phyloP scores from a whole-genome alignment of 2,113 vertebrate species.

The Strigops habroptila region DNA sequence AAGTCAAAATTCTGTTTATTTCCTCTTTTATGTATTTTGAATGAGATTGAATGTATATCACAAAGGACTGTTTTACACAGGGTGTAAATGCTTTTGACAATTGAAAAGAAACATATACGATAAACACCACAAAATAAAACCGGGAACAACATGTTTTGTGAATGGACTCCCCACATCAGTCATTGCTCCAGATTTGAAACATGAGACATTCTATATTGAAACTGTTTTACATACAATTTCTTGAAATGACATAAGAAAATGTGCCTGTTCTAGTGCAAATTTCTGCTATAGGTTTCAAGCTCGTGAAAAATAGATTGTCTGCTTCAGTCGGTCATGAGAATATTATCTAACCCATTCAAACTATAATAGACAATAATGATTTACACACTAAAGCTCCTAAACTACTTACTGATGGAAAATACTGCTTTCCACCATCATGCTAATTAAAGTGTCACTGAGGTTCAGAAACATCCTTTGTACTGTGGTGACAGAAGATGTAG shows the following conservation, averaged over 20 bases:
- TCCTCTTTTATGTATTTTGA: not conserved
- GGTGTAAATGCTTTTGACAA: not conserved
- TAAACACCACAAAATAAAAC: not conserved
- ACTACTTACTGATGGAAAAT: not conserved
- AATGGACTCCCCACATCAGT: not conserved
- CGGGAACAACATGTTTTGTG: not conserved
- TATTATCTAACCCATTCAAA: not conserved
- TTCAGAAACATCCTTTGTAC: not conserved
- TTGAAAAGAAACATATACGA: not conserved
- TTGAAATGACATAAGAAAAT: not conserved
- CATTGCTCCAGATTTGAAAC: not conserved
- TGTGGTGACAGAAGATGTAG: not conserved
- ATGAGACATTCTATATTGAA: not conserved
- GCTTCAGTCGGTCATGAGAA: not conserved
- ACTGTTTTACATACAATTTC: not conserved
- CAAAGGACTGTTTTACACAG: not conserved
- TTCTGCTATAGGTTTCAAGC: not conserved
- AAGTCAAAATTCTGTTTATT: not conserved
- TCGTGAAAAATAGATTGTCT: not conserved
- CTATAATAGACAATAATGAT: not conserved
- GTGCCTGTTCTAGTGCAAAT: not conserved
- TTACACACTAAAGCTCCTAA: not conserved
- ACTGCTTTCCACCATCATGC: not conserved
- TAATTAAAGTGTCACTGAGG: slow-evolving; percentile 20
- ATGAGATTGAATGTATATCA: accelerated